Conservation (phyloP, 2,888 invertebrate species). For the Ophion obscuratus region DNA sequence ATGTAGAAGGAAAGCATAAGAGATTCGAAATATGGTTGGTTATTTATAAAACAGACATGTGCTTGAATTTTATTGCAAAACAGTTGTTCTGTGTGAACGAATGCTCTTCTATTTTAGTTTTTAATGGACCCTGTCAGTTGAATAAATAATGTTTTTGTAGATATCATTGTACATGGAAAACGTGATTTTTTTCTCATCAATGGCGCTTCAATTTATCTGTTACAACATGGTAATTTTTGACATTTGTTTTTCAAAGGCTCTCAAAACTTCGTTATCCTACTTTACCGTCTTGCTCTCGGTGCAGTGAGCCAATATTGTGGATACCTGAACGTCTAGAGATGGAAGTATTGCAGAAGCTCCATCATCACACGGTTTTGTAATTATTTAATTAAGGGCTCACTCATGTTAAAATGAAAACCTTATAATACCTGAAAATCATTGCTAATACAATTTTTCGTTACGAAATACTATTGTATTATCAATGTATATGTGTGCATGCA, state of each 20-base stretch:
- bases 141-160: background rate
- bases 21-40: too few species aligned
- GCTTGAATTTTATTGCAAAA: too few species aligned
- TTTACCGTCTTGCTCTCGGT: conserved; percentile 49
- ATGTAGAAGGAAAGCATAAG: too few species aligned
- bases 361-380: background rate
- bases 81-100: background rate
- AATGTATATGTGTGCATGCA: background rate
- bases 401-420: background rate
- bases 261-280: conserved; percentile 57
- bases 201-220: background rate
- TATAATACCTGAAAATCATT: background rate
- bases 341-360: background rate
- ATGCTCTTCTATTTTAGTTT: background rate
- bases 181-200: background rate
- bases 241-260: conserved; percentile 16
- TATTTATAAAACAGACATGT: too few species aligned
- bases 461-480: background rate
- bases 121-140: background rate
- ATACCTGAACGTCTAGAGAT: background rate
- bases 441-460: background rate
- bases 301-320: conserved; percentile 20
- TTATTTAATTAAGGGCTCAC: background rate
- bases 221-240: background rate
- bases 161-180: background rate